These are phyloP conservation scores for Sebastes hopkinsi DNA, from an alignment of 2,797 vertebrate species.

Conservation along the genomic window DNA sequence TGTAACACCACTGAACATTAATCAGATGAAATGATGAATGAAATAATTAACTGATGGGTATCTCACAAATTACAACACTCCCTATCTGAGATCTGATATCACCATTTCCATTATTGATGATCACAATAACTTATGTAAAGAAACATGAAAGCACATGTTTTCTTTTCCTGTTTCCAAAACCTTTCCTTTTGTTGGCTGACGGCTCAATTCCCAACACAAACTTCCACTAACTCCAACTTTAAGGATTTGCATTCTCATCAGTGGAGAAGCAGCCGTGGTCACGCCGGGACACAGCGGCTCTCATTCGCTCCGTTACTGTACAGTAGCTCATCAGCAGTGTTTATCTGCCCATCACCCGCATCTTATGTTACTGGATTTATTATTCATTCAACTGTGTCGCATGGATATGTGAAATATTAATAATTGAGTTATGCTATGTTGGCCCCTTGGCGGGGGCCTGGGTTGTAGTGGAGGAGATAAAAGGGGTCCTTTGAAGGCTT, in stretches of 20 bases:
- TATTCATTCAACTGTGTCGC: slow-evolving; percentile 64
- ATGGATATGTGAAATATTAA: slow-evolving; percentile 70
- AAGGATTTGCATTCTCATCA: slow-evolving; percentile 5
- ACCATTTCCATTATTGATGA: slow-evolving; percentile 17
- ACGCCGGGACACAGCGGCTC: background rate
- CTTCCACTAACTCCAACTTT: slow-evolving; percentile 1
- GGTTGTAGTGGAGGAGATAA: slow-evolving; percentile 73
- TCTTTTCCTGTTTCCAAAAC: background rate
- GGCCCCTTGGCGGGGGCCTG: slow-evolving; percentile 62
- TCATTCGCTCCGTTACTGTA: slow-evolving; percentile 33
- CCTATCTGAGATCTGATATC: slow-evolving; percentile 38
- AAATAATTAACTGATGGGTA: slow-evolving; percentile 40
- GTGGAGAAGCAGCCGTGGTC: background rate
- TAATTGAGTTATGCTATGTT: slow-evolving; percentile 77
- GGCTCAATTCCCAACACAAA: slow-evolving; percentile 2
- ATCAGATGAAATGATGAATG: slow-evolving; percentile 12
- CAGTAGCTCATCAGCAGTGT: slow-evolving; percentile 64
- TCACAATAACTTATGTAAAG: slow-evolving; percentile 16
- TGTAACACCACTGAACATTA: slow-evolving; percentile 2
- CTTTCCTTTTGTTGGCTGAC: slow-evolving; percentile 16
- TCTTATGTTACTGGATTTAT: slow-evolving; percentile 65
- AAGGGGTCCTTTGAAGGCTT: slow-evolving; percentile 79
- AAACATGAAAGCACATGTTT: slow-evolving; percentile 31
- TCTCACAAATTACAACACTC: slow-evolving; percentile 34
- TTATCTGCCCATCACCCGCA: slow-evolving; percentile 58